Conservation (phyloP, 2,888 invertebrate genomes). For the Yponomeuta malinellus region DNA sequence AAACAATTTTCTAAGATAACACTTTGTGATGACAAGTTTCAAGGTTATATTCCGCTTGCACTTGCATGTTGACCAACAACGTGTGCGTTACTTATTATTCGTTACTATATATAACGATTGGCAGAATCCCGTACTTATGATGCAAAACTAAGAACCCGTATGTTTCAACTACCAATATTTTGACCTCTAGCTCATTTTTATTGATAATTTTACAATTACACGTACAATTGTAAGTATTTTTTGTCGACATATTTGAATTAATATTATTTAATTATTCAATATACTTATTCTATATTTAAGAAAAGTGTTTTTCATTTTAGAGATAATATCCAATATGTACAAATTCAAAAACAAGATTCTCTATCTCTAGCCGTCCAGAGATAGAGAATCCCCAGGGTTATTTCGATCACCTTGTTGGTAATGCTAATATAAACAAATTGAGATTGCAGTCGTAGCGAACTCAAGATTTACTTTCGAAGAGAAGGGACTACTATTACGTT, state of each 20-base stretch:
- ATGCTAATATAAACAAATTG: too few species aligned
- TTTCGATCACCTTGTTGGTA: too few species aligned
- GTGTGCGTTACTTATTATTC: slow-evolving; percentile 29
- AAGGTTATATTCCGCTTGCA: slow-evolving; percentile 25
- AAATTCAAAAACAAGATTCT: background rate
- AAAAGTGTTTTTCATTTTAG: slow-evolving; percentile 53
- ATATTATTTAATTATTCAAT: slow-evolving; percentile 76
- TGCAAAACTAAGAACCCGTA: slow-evolving; percentile 35
- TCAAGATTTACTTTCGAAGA: too few species aligned
- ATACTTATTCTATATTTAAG: slow-evolving; percentile 75
- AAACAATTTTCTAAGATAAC: slow-evolving; percentile 32
- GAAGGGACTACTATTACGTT: too few species aligned
- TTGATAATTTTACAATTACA: slow-evolving; percentile 71
- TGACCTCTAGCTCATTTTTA: slow-evolving; percentile 64
- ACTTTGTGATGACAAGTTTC: slow-evolving; percentile 61
- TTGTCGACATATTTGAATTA: slow-evolving; percentile 73
- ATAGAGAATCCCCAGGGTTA: too few species aligned
- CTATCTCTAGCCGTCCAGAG: too few species aligned
- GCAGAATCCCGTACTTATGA: slow-evolving; percentile 41
- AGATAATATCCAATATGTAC: background rate
- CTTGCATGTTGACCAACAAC: slow-evolving; percentile 41
- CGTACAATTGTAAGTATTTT: slow-evolving; percentile 61
- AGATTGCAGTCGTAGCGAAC: too few species aligned
- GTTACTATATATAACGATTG: slow-evolving; percentile 30
- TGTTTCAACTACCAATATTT: slow-evolving; percentile 62